phyloP scores from a whole-genome alignment of 1,140 invertebrate species.

The Zaprionus inermis region DNA sequence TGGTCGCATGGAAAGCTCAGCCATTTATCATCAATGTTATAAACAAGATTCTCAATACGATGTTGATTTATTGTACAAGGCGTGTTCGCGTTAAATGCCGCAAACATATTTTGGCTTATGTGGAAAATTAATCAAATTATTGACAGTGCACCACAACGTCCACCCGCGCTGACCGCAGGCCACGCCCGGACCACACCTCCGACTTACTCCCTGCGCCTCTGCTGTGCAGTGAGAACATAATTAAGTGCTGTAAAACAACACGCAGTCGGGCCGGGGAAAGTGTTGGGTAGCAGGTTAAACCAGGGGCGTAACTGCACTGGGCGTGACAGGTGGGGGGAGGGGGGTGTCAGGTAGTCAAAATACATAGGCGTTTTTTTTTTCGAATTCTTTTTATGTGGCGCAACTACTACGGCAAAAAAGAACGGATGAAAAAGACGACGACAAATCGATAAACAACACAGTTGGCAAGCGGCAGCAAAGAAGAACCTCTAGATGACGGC shows the following conservation, averaged over 20 bases:
- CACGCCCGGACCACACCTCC: neutral
- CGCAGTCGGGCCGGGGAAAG: neutral
- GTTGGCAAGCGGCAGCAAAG: conserved; percentile 31
- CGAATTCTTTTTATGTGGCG: conserved; percentile 28
- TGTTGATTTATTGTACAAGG: neutral
- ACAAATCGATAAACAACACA: conserved; percentile 43
- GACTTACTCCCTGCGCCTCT: too few relatives aligned
- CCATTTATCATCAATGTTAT: neutral
- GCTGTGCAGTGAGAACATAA: conserved; percentile 6
- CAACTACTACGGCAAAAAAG: conserved; percentile 9
- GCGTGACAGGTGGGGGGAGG: neutral
- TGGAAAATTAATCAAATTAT: conserved; percentile 60
- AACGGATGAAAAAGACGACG: neutral
- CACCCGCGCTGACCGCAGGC: neutral
- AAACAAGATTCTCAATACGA: neutral
- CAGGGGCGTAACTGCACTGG: neutral
- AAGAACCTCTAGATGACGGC: too few relatives aligned
- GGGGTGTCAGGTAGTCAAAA: conserved; percentile 41
- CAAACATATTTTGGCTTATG: conserved; percentile 23
- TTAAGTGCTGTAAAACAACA: conserved; percentile 22
- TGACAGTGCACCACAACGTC: conserved; percentile 14
- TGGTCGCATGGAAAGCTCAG: neutral
- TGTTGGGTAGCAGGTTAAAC: conserved; percentile 16
- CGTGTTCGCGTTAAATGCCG: conserved; percentile 1
- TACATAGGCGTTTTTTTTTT: conserved; percentile 39